Conservation (phyloP, 2,888 invertebrate genomes). For the Zaprionus obscuricornis region DNA sequence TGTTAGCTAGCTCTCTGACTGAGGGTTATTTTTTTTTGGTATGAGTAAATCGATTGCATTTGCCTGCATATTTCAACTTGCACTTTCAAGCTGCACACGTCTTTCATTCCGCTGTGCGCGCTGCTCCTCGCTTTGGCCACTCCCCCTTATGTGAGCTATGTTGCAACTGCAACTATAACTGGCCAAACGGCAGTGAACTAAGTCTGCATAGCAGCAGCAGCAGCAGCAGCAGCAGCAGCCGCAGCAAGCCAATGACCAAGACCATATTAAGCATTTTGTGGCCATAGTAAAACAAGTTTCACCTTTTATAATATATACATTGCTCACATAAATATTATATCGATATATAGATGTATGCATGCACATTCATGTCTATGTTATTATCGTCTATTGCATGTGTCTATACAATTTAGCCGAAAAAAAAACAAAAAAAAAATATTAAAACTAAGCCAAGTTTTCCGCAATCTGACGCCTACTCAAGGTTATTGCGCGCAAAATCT, state of each 20-base stretch:
- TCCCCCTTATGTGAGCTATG: slow-evolving; percentile 3
- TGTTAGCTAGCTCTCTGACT: no score
- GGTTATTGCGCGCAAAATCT: slow-evolving; percentile 28
- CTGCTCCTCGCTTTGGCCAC: background rate
- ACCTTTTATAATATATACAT: slow-evolving; percentile 50
- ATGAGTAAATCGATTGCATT: slow-evolving; percentile 68
- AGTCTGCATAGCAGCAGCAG: background rate
- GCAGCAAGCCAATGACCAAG: slow-evolving; percentile 72
- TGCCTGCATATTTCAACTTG: slow-evolving; percentile 61
- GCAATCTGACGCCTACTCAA: slow-evolving; percentile 19
- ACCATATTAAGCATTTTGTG: slow-evolving; percentile 65
- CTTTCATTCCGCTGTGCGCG: background rate
- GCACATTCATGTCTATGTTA: no score
- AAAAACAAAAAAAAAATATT: no score
- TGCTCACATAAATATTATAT: no score
- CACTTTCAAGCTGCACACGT: slow-evolving; percentile 57
- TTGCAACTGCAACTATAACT: slow-evolving; percentile 27
- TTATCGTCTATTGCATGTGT: no score
- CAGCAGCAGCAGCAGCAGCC: slow-evolving; percentile 27
- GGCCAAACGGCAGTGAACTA: slow-evolving; percentile 34
- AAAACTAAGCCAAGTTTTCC: no score
- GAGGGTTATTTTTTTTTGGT: no score
- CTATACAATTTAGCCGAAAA: no score
- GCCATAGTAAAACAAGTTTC: slow-evolving; percentile 68
- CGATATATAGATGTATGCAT: no score